Evolutionary conservation across 1,140 invertebrate genomes (phyloP).

Genomic region (Metopolophium dirhodum): DNA sequence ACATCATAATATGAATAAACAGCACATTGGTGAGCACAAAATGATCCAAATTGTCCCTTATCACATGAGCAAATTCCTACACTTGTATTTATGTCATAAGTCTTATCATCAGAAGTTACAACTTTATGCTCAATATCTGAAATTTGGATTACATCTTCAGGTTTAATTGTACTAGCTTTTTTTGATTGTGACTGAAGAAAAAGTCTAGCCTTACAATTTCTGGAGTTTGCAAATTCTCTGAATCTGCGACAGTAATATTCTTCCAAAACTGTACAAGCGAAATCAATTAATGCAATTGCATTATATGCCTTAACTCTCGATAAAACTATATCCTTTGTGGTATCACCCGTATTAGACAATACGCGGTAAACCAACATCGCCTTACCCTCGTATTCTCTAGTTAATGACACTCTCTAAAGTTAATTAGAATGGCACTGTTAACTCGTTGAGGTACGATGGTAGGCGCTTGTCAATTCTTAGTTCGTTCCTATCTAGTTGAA

Average conservation of each 20-base stretch:
- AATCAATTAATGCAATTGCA: background rate
- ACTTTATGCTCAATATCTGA: background rate
- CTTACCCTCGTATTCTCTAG: too few species aligned
- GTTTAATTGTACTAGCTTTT: background rate
- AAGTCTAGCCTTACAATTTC: background rate
- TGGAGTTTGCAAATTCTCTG: background rate
- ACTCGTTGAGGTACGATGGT: too few species aligned
- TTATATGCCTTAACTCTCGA: too few species aligned
- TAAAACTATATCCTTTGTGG: too few species aligned
- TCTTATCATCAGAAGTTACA: background rate
- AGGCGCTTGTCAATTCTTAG: too few species aligned
- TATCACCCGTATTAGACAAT: too few species aligned
- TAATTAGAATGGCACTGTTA: too few species aligned
- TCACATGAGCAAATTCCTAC: background rate
- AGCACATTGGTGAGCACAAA: conserved; percentile 35
- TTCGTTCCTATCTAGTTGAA: too few species aligned
- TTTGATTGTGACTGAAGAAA: background rate
- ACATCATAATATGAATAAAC: background rate
- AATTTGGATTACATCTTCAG: background rate
- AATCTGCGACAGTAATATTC: background rate
- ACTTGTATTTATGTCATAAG: conserved; percentile 1
- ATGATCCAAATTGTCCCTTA: conserved; percentile 19
- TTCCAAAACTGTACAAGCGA: conserved; percentile 20
- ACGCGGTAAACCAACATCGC: too few species aligned
- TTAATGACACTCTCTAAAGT: too few species aligned